Conservation (phyloP, 2,797 vertebrate species). For the Acipenser transmontanus region DNA sequence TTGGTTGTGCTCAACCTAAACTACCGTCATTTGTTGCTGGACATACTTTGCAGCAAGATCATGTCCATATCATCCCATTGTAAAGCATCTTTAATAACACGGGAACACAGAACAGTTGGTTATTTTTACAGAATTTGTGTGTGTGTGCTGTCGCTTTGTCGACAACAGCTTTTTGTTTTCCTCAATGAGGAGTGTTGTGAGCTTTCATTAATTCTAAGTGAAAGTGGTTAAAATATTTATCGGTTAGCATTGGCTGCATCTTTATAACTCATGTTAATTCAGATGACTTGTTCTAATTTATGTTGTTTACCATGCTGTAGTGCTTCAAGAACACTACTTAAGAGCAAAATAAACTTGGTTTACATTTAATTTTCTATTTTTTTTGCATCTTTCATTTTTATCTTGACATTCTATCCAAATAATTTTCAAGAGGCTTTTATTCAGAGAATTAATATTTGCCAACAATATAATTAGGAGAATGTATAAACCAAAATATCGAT, state of each 20-base stretch:
- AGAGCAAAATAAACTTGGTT: slow-evolving; percentile 93
- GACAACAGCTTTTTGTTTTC: slow-evolving; percentile 78
- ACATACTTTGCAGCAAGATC: slow-evolving; percentile 69
- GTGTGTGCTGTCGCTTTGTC: slow-evolving; percentile 76
- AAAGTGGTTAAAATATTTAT: slow-evolving; percentile 98
- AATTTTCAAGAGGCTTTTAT: slow-evolving; percentile 44
- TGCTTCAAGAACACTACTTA: slow-evolving; percentile 92
- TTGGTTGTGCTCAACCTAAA: slow-evolving; percentile 57
- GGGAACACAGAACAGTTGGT: slow-evolving; percentile 91
- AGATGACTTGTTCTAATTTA: slow-evolving; percentile 95
- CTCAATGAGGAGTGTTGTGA: slow-evolving; percentile 98
- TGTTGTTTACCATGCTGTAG: slow-evolving; percentile 97
- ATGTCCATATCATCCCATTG: slow-evolving; percentile 96
- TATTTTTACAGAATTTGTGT: slow-evolving; percentile 94
- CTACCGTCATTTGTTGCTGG: slow-evolving; percentile 66
- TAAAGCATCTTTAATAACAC: slow-evolving; percentile 91
- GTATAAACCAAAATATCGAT: slow-evolving; percentile 58
- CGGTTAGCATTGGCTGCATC: slow-evolving; percentile 93
- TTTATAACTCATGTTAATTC: slow-evolving; percentile 95
- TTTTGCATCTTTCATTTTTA: slow-evolving; percentile 51
- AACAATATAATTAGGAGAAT: slow-evolving; percentile 58
- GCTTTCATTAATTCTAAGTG: slow-evolving; percentile 96
- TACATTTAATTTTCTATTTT: slow-evolving; percentile 84
- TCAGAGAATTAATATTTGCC: slow-evolving; percentile 46
- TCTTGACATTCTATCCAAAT: slow-evolving; percentile 50